Evolutionary conservation across 2,113 vertebrate genomes (phyloP), one percentile per base, ranked within the genome.

Genomic region (Gracilinanus agilis): DNA sequence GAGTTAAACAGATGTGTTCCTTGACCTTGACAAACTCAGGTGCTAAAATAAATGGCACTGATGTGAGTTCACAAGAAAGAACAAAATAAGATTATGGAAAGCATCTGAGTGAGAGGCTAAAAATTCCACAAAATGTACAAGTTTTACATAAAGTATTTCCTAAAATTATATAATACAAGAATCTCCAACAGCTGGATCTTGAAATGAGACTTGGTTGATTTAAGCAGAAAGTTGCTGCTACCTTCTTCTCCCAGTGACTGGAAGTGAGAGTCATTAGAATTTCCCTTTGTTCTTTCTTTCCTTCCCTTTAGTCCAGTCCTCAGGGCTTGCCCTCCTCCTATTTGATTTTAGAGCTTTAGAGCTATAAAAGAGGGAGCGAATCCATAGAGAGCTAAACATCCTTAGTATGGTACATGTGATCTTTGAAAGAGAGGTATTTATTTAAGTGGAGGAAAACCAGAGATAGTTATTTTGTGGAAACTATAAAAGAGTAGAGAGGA

Each of bases 1-100:
- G 96, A 94, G 90, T 53, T n/a, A 90, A 95, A 90, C 94, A 97
- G 96, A 96, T 96, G 95, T 93, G 61, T 92, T 96, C 94, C 96
- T 93, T 93, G n/a, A 93, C 96, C 94, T 97, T 96, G 92, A 97
- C 44, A 90, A 95, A 88, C 40, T 97, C 54, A 91, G 21, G 93
- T 95, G 56, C 88, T 93, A 94, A 96, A 96, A 96, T 96, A 97
- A 53, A n/a, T 55, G 40, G 91, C 90, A 58, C 0, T 95, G 88
- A 94, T 95, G 89, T 95, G 54, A 61, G 90, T 19, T 83, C 67
- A 53, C 94, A 54, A 95, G 92, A 27, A 55, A 75, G 29, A 94
- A 95, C 93, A 54, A 93, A 93, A 93, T n/a, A 90, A 91, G 89
- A 88, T 89, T 53, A 89, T 83, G 67, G 67, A 0, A 95, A 94